Base-by-base conservation (phyloP, 2,113 vertebrate species). In the Callocephalon fimbriatum region DNA sequence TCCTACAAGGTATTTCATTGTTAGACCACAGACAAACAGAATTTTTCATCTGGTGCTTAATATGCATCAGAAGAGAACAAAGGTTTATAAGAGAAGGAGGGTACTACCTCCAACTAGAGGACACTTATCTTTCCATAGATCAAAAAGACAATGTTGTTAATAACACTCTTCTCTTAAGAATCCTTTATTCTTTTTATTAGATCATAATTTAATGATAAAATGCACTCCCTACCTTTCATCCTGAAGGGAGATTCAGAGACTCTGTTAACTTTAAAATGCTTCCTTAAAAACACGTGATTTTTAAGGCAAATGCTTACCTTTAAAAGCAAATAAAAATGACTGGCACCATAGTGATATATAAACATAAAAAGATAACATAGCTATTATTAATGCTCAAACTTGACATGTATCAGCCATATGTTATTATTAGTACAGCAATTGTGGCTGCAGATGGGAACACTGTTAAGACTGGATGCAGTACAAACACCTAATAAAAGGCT, bases 1-100 rank as follows among this genome's bases (percentile, higher is more conserved):
- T 97, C 97, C 97, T 96, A 97, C 96, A 97, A 98, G 97, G 95
- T 97, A 97, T 97, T 97, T 96, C 95, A 97, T 97, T 96, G 97
- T 97, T 97, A 96, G 95, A 93, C 96, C 95, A 93, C 84, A 96
- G 97, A 97, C 97, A 97, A 98, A 98, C 96, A 97, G 95, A 95
- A 96, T 97, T 97, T 97, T 97, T 97, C 97, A 97, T 96, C 97
- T 95, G 88, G 95, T 95, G 90, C 96, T 97, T 98, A 97, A 98
- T 97, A 96, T 97, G 93, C 94, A 96, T 97, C 94, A 94, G 90
- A 95, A 95, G 91, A 95, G 96, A 97, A 97, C 90, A 97, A 97
- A 97, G 97, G 85, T 94, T 93, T 93, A 96, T 96, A 95, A 85
- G 67, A 93, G 71, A 82, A 83, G 72, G 50, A 95, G 85, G 88